phyloP scores from a whole-genome alignment of 1,140 invertebrate species.

The Campoletis sonorensis region DNA sequence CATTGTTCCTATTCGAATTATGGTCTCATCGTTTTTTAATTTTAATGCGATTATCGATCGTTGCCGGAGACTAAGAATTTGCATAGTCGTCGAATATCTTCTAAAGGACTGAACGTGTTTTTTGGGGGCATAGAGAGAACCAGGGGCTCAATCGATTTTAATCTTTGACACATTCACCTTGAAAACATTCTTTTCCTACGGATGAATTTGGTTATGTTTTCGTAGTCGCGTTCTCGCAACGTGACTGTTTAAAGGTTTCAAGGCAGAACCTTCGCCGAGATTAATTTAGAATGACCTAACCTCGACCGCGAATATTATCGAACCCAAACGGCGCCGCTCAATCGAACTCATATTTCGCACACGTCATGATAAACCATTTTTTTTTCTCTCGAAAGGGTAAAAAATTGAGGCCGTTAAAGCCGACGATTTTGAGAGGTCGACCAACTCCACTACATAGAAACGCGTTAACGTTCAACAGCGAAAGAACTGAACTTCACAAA shows the following conservation, averaged over 20 bases:
- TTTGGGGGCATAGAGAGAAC: background rate
- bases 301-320: too few relatives aligned
- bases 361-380: background rate
- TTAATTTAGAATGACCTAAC: too few relatives aligned
- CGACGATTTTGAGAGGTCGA: background rate
- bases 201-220: too few relatives aligned
- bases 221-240: too few relatives aligned
- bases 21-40: background rate
- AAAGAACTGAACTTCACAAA: background rate
- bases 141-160: background rate
- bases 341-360: too few relatives aligned
- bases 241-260: too few relatives aligned
- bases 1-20: background rate
- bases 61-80: background rate
- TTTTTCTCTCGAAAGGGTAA: background rate
- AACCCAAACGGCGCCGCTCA: too few relatives aligned
- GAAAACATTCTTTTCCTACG: too few relatives aligned
- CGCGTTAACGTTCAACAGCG: too few relatives aligned
- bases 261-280: too few relatives aligned
- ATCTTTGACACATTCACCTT: background rate
- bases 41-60: slow-evolving; percentile 1
- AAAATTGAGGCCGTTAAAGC: background rate
- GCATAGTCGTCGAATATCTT: background rate
- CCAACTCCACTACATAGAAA: background rate
- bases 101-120: background rate